Base-by-base conservation (phyloP, 2,888 invertebrate species). In the Prenolepis imparis region DNA sequence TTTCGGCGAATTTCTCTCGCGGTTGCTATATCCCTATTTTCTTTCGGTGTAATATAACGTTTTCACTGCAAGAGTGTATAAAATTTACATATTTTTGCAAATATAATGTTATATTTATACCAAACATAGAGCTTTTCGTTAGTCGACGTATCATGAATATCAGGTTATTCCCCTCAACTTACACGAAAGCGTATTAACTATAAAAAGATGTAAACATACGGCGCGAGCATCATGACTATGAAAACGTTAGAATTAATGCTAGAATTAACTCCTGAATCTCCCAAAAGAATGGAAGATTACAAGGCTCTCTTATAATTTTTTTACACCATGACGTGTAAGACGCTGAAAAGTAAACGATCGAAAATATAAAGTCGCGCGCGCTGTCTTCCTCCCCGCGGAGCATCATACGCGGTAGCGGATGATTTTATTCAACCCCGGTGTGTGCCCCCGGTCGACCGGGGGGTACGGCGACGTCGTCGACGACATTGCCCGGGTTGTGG, bases 401-500 rank as follows among this genome's bases (percentile, higher is more conserved):
- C 75, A 80, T 61, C 59, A n/a, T 83, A 77, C 74, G 57, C 68
- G 83, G 72, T 74, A 55, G 84, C 74, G 52, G 84, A 87, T 86
- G 86, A 90, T 90, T 87, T 84, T 86, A 86, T 88, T 84, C 86
- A 87, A 78, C 72, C 63, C 28, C 81, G 68, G 81, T 84, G 68
- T 52, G 52, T 5, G 5, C 52, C 72, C 67, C 77, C 73, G 66
- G 72, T 83, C 81, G 83, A 59, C 68, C 73, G 73, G 86, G 86
- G 85, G 66, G 86, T 77, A 64, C 64, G 63, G 86, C 87, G 84
- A 84, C 80, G 90, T 87, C 87, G 87, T 64, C 66, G 77, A 87
- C 87, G 84, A 85, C 83, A 90, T 88, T 89, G 87, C 87, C 85
- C 84, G 84, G 87, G 89, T 89, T 88, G 89, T 89, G 89, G 87